Conservation (phyloP, 2,888 invertebrate genomes). For the Parapristionchus giblindavisi region DNA sequence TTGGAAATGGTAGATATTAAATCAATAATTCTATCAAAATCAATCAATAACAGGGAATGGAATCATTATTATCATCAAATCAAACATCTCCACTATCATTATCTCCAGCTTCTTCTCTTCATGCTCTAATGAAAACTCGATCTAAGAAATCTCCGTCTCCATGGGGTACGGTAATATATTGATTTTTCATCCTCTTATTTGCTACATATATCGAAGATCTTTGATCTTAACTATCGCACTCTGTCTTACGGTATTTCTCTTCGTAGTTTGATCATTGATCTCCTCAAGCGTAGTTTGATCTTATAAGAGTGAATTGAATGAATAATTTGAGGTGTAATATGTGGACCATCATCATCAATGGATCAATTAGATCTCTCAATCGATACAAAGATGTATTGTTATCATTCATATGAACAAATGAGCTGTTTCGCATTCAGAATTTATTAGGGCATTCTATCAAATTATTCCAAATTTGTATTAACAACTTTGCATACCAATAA, state of each 20-base stretch:
- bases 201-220: no score
- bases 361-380: slow-evolving; percentile 26
- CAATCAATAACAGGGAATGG: background rate
- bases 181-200: no score
- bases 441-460: no score
- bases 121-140: slow-evolving; percentile 27
- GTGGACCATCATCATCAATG: background rate
- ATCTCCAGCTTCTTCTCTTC: slow-evolving; percentile 19
- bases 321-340: slow-evolving; percentile 21
- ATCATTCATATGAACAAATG: slow-evolving; percentile 10
- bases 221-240: no score
- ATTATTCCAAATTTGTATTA: no score
- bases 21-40: background rate
- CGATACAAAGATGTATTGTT: slow-evolving; percentile 28
- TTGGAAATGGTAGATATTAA: background rate
- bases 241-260: no score
- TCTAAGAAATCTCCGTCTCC: slow-evolving; percentile 27
- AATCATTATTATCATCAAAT: background rate
- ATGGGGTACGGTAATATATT: slow-evolving; percentile 13
- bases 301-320: no score
- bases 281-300: no score
- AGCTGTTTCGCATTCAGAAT: slow-evolving; percentile 25
- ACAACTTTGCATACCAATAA: no score
- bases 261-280: no score
- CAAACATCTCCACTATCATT: slow-evolving; percentile 3